Percentiles rank a stretch among this genome's conserved stretches.
These are phyloP conservation scores for Pseudomyrmex flavicornis DNA, from an alignment of 1,140 invertebrate genomes.

Conservation along the genomic window DNA sequence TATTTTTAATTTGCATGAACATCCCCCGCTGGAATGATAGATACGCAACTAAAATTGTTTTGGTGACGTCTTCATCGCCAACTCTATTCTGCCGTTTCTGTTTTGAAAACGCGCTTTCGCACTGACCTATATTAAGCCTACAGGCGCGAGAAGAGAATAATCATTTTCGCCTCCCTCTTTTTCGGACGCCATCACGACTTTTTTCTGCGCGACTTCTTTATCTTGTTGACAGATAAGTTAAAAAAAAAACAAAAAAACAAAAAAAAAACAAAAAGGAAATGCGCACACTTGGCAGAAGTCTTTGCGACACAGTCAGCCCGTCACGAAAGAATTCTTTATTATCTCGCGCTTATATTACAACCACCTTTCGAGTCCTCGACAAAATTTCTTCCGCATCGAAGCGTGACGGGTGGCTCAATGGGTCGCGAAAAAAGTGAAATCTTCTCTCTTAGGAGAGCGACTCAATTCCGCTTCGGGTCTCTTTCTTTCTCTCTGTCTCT, in stretches of 20 bases:
- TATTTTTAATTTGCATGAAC: neutral
- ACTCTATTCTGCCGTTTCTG: neutral
- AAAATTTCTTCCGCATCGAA: conserved; percentile 66
- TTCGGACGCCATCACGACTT: conserved; percentile 7
- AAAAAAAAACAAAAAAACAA: conserved; percentile 5
- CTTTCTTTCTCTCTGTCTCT: no score
- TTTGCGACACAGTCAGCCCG: conserved; percentile 35
- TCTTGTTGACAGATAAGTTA: neutral
- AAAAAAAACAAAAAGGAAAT: conserved; percentile 22
- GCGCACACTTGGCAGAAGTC: conserved; percentile 21
- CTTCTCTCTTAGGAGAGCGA: conserved; percentile 46
- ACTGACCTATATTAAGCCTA: conserved; percentile 36
- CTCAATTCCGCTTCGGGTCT: conserved; percentile 8
- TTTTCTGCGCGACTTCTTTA: conserved; percentile 5
- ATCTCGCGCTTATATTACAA: conserved; percentile 59
- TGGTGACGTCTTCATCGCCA: neutral
- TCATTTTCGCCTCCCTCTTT: conserved; percentile 34
- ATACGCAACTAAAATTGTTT: neutral
- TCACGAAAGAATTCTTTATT: conserved; percentile 72
- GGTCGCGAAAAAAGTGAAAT: conserved; percentile 74
- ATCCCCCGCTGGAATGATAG: neutral
- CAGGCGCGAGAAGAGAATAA: conserved; percentile 48
- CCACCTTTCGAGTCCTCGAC: conserved; percentile 39
- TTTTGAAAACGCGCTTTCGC: conserved; percentile 12
- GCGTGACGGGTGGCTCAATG: conserved; percentile 69